These are phyloP conservation scores for Burhinus bistriatus DNA, from an alignment of 2,113 vertebrate genomes.

Conservation along the genomic window DNA sequence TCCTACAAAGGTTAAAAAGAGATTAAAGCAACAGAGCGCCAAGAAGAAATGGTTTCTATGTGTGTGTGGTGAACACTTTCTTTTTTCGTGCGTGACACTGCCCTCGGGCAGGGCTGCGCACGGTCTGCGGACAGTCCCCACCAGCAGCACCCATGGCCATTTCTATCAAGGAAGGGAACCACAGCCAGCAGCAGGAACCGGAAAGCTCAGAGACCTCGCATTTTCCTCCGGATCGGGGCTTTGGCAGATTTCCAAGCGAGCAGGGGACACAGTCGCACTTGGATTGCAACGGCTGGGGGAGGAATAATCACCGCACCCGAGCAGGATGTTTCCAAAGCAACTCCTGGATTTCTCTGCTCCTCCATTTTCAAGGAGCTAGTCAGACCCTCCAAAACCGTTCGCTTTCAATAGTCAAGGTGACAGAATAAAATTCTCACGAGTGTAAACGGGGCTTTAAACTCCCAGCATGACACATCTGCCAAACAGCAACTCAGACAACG, in stretches of 20 bases:
- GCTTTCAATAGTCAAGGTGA: background rate
- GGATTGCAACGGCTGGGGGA: accelerated
- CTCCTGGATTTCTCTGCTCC: background rate
- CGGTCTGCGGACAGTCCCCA: background rate
- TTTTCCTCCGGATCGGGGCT: accelerated
- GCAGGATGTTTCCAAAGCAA: accelerated
- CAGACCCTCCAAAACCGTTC: background rate
- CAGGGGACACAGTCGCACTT: accelerated
- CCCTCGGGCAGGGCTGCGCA: accelerated
- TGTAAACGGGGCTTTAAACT: background rate
- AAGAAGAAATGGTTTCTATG: background rate
- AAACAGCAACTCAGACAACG: accelerated
- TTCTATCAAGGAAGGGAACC: accelerated
- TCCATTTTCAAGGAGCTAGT: background rate
- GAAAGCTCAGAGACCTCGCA: background rate
- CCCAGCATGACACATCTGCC: background rate
- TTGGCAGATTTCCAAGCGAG: accelerated
- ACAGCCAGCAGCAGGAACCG: accelerated
- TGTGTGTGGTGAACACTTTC: accelerated
- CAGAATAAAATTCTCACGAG: accelerated
- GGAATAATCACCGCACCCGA: background rate
- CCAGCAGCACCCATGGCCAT: background rate
- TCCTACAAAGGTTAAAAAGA: background rate
- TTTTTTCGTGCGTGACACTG: accelerated
- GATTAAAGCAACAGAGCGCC: background rate